A percentile compares a stretch with the other conserved stretches of the same genome.
Conservation (phyloP, 1,140 invertebrate species). For the Mamestra configurata region DNA sequence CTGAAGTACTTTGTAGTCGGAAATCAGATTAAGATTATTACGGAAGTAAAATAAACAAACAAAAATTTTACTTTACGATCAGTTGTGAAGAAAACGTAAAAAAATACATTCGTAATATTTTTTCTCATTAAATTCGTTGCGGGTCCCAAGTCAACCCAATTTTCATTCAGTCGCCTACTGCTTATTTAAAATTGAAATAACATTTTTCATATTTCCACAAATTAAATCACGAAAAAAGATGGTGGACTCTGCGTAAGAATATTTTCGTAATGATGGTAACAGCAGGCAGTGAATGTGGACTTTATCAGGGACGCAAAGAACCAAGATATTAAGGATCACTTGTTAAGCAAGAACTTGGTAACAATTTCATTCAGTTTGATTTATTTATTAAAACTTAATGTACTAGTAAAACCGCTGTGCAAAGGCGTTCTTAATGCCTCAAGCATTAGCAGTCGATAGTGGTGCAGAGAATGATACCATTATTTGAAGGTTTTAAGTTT, state of each 20-base stretch:
- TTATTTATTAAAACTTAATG: too few relatives aligned
- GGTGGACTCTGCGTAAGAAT: background rate
- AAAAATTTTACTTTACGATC: conserved; percentile 9
- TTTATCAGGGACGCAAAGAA: background rate
- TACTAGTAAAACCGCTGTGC: too few relatives aligned
- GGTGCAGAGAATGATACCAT: too few relatives aligned
- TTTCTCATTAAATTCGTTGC: conserved; percentile 46
- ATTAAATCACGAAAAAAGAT: conserved; percentile 29
- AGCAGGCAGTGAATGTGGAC: background rate
- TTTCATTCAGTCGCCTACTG: conserved; percentile 28
- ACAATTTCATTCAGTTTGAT: too few relatives aligned
- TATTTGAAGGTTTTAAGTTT: too few relatives aligned
- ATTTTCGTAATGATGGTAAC: conserved; percentile 16
- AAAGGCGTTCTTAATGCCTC: too few relatives aligned
- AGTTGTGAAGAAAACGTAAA: conserved; percentile 27
- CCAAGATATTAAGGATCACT: background rate
- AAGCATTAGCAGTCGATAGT: too few relatives aligned
- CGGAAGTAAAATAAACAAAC: conserved; percentile 1
- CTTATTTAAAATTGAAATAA: conserved; percentile 49
- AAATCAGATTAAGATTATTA: conserved; percentile 8
- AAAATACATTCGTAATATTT: conserved; percentile 21
- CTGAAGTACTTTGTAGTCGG: too few relatives aligned
- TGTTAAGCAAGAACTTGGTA: background rate
- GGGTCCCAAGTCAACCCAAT: conserved; percentile 44
- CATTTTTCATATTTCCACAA: conserved; percentile 35